phyloP scores from a whole-genome alignment of 2,888 invertebrate species.

The Lasius fuliginosus region DNA sequence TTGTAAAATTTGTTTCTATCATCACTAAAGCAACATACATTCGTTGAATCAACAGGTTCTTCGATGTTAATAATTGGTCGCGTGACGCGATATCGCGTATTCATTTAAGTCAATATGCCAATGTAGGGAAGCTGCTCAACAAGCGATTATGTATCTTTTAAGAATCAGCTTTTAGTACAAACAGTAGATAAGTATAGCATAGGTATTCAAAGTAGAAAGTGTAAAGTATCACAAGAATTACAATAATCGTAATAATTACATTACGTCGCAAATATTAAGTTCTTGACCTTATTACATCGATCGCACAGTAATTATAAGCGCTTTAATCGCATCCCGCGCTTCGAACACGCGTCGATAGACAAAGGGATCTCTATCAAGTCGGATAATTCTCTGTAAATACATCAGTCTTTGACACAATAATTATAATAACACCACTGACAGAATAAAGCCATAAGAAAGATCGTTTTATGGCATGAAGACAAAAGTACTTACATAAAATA shows the following conservation, averaged over 20 bases:
- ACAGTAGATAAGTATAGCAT: constrained; percentile 78
- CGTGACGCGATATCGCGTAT: constrained; percentile 16
- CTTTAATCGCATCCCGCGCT: constrained; percentile 58
- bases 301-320: constrained; percentile 70
- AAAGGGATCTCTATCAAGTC: constrained; percentile 56
- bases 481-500: constrained; percentile 73
- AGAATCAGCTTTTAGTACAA: constrained; percentile 74
- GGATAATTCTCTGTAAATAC: constrained; percentile 73
- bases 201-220: constrained; percentile 85
- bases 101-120: constrained; percentile 26
- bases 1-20: constrained; percentile 72
- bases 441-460: constrained; percentile 71
- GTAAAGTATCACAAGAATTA: constrained; percentile 85
- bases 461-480: constrained; percentile 65
- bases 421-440: constrained; percentile 72
- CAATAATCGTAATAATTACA: constrained; percentile 78
- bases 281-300: constrained; percentile 62
- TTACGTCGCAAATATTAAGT: constrained; percentile 67
- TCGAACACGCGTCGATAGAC: constrained; percentile 58
- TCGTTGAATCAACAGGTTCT: constrained; percentile 76
- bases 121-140: constrained; percentile 64
- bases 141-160: constrained; percentile 69
- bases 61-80: constrained; percentile 80
- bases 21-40: constrained; percentile 69
- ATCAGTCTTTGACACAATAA: constrained; percentile 82